A percentile compares a stretch with the other conserved stretches of the same genome.
These are phyloP conservation scores for Vannuccia rotundouncinata DNA, from an alignment of 2,888 invertebrate genomes.

Conservation along the genomic window DNA sequence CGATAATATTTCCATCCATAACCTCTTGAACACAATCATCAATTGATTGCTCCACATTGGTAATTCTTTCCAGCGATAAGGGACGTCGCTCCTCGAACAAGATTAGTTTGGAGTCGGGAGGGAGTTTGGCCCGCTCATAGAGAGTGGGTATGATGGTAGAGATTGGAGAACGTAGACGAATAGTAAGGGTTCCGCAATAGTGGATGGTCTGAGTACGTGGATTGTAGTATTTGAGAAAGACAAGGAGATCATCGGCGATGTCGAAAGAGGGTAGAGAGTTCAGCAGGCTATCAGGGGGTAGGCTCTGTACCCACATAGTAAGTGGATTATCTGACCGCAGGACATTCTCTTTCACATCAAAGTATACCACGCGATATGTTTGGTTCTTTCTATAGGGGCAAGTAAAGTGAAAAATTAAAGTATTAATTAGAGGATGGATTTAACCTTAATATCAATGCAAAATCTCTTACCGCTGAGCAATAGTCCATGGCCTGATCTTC, in stretches of 20 bases:
- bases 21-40: conserved; percentile 36
- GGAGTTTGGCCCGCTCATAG: conserved; percentile 29
- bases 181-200: conserved; percentile 74
- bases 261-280: conserved; percentile 22
- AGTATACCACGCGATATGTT: conserved; percentile 13
- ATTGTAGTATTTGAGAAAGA: conserved; percentile 91
- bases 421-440: no score
- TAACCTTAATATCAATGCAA: not conserved
- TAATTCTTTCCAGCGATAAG: conserved; percentile 24
- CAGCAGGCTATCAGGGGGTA: not conserved
- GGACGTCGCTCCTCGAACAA: conserved; percentile 36
- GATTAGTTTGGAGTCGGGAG: not conserved
- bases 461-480: no score
- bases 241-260: conserved; percentile 66
- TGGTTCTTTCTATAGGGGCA: conserved; percentile 30
- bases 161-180: conserved; percentile 25
- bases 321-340: conserved; percentile 21
- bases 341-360: conserved; percentile 31
- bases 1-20: conserved; percentile 39
- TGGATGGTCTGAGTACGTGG: conserved; percentile 82
- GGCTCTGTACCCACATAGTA: conserved; percentile 25
- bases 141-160: conserved; percentile 16
- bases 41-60: not conserved
- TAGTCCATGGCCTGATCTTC: conserved; percentile 31
- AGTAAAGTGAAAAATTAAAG: not conserved